Conservation (phyloP, 2,113 vertebrate species). For the Willisornis vidua region DNA sequence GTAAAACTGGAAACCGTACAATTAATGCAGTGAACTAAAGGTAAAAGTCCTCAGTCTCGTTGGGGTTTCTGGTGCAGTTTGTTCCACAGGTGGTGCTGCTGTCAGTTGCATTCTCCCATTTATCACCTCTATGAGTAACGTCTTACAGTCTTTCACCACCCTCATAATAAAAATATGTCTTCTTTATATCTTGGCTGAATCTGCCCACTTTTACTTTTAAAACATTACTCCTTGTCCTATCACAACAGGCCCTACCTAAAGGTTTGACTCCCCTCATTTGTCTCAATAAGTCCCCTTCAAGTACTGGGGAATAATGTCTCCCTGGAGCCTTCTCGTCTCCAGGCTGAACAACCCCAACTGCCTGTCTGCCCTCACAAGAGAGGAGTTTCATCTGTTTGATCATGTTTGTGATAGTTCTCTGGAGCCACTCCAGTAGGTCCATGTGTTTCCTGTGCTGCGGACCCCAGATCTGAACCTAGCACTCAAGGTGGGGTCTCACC, state of each 20-base stretch:
- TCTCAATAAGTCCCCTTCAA: not conserved
- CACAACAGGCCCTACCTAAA: not conserved
- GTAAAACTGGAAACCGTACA: too few relatives aligned
- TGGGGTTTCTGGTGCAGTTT: too few relatives aligned
- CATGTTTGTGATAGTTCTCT: not conserved
- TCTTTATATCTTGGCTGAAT: not conserved
- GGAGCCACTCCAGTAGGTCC: not conserved
- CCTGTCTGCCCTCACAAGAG: not conserved
- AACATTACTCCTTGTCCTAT: not conserved
- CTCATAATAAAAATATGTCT: not conserved
- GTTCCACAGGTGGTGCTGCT: too few relatives aligned
- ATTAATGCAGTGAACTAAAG: too few relatives aligned
- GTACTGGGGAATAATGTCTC: not conserved
- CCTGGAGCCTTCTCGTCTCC: accelerated
- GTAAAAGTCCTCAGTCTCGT: too few relatives aligned
- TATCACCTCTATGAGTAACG: not conserved
- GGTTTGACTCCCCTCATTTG: not conserved
- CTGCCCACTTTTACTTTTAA: not conserved
- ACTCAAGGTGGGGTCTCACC: not conserved
- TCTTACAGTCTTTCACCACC: not conserved
- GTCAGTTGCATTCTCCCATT: too few relatives aligned
- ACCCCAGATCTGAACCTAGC: not conserved
- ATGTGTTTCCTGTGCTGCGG: not conserved
- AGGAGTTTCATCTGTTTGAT: not conserved
- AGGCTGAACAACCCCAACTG: not conserved